A percentile compares a stretch with the other conserved stretches of the same genome.
Conservation (phyloP, 2,113 vertebrate species). For the Percopsis transmontana region DNA sequence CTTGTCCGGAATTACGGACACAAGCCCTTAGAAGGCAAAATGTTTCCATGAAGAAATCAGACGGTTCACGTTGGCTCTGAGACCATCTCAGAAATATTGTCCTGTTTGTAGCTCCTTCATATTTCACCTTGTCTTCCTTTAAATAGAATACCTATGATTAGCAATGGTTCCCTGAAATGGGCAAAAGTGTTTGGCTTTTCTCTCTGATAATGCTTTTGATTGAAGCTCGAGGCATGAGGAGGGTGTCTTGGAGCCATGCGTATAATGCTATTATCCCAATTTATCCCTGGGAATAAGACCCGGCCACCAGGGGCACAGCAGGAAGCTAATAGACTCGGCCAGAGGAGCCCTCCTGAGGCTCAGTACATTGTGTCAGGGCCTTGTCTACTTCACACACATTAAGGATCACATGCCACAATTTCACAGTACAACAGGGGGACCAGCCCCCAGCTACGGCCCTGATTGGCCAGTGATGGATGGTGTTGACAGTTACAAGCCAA, state of each 20-base stretch:
- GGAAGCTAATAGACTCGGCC: slow-evolving; percentile 75
- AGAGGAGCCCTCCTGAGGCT: slow-evolving; percentile 66
- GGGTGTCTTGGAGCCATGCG: slow-evolving; percentile 50
- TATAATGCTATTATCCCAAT: slow-evolving; percentile 63
- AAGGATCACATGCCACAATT: slow-evolving; percentile 83
- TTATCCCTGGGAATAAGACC: slow-evolving; percentile 68
- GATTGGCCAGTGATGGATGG: slow-evolving; percentile 68
- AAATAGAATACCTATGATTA: background rate
- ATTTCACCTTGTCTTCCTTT: background rate
- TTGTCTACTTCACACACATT: slow-evolving; percentile 83
- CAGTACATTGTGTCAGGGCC: slow-evolving; percentile 75
- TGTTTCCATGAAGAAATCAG: slow-evolving; percentile 45
- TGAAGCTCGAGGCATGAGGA: slow-evolving; percentile 36
- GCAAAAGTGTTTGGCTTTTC: slow-evolving; percentile 2
- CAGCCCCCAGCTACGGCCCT: slow-evolving; percentile 36
- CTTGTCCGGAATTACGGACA: slow-evolving; percentile 68
- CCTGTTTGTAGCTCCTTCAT: background rate
- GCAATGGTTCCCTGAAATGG: background rate
- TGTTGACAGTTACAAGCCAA: slow-evolving; percentile 76
- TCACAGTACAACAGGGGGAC: slow-evolving; percentile 77
- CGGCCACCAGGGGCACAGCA: slow-evolving; percentile 66
- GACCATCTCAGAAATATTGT: slow-evolving; percentile 34
- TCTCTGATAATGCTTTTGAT: slow-evolving; percentile 36
- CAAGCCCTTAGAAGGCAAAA: slow-evolving; percentile 26
- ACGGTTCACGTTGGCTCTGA: slow-evolving; percentile 36